Base-by-base conservation (phyloP, 2,797 vertebrate genomes). In the Malurus splendens region DNA sequence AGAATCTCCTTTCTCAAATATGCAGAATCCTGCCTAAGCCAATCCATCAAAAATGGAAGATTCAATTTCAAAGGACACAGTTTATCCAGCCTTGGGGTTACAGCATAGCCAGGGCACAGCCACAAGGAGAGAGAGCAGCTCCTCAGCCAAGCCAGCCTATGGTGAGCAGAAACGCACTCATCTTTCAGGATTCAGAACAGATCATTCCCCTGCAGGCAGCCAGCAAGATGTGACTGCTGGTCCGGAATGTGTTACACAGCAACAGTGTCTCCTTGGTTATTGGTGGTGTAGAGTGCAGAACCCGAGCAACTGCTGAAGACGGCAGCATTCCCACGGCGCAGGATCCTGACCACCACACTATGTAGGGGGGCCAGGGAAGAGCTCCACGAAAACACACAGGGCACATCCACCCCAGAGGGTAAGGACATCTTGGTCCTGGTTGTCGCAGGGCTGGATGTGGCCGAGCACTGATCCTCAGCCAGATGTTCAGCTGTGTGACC, bases 351-450 rank as follows among this genome's bases (percentile, higher is more conserved):
- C 50, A 47, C 33, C 52, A 20, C 9, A 45, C 7, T 0, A 0
- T 18, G 17, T 0, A 5, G 24, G 6, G 20, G 32, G 41, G n/a
- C 52, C 28, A 59, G n/a, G 39, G 41, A 59, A n/a, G 52, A 66
- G 76, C 33, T 80, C 27, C 48, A 30, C 24, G 38, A 45, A 42
- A 88, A 89, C 18, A 80, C 4, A 2, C 27, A 71, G 39, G 48
- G n/a, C 33, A n/a, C 0, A 0, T 38, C 45, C 12, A 42, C 9
- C 28, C 20, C 41, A 61, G 17, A 50, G 24, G 18, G 38, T 61
- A 68, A 75, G 60, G 62, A 59, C 30, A 32, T 18, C 41, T 22
- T n/a, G 28, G 30, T 25, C n/a, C 42, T 36, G 62, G 39, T 28
- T 80, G 41, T 23, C 9, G n/a, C 45, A 74, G 19, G 44, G 25